Evolutionary conservation across 2,888 invertebrate genomes (phyloP).

Genomic region (Chrysodeixis includens): DNA sequence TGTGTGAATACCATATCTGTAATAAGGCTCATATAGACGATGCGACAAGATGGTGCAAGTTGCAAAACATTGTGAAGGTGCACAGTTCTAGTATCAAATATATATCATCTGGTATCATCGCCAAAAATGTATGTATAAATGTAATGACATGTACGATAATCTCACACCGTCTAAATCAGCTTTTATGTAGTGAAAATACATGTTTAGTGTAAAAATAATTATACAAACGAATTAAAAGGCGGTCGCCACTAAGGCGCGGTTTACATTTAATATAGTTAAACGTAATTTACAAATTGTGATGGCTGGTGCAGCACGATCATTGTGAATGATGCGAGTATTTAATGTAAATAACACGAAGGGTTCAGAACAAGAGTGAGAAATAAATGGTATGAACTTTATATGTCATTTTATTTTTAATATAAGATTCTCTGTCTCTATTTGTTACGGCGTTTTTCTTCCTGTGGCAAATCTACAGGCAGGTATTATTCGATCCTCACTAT

Average conservation of each 20-base stretch:
- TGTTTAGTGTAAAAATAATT: neutral
- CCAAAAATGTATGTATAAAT: too few relatives aligned
- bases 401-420: neutral
- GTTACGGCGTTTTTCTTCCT: too few relatives aligned
- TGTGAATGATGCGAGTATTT: slow-evolving; percentile 52
- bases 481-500: too few relatives aligned
- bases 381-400: slow-evolving; percentile 27
- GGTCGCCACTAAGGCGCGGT: neutral
- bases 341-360: slow-evolving; percentile 49
- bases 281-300: slow-evolving; percentile 34
- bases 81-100: too few relatives aligned
- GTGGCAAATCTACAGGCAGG: too few relatives aligned
- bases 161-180: too few relatives aligned
- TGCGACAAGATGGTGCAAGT: too few relatives aligned
- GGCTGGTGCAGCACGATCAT: slow-evolving; percentile 33
- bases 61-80: too few relatives aligned
- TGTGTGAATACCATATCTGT: neutral
- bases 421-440: too few relatives aligned
- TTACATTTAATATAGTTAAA: slow-evolving; percentile 13
- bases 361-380: slow-evolving; percentile 30
- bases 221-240: neutral
- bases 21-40: too few relatives aligned
- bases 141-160: too few relatives aligned
- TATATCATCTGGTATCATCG: too few relatives aligned
- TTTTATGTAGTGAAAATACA: neutral